Base-by-base conservation (phyloP, 2,888 invertebrate genomes). In the Diaperis boleti region DNA sequence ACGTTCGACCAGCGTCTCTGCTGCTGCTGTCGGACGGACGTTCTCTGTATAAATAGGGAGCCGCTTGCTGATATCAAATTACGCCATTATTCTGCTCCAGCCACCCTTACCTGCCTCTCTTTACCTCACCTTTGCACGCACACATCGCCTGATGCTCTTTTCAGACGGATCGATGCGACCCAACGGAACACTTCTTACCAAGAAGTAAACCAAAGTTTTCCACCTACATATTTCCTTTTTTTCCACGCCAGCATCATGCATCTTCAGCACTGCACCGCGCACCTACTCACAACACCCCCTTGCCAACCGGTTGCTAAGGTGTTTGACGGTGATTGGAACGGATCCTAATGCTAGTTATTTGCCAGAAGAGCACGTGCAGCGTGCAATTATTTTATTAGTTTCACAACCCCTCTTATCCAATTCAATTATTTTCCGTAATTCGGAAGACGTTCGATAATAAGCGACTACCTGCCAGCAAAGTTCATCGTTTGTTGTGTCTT, bases 41-140 rank as follows among this genome's bases (percentile, higher is more conserved):
- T 72, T 68, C 72, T 71, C 69, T 73, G 72, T 75, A 73, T 76
- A 76, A 76, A 78, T 75, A 75, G 77, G 76, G 77, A 76, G 77
- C 78, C 76, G 77, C 75, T 76, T 68, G 75, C 70, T 69, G 74
- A 75, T 78, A 78, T 78, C 78, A 71, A 74, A 77, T 78, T 78
- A 77, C 78, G 62, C 78, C 78, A 78, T 78, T 78, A 78, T 78
- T 76, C 76, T 74, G 73, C 73, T 72, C 68, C 74, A 73, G 71
- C 75, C 74, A 76, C 76, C 76, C 76, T 76, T 76, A 76, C 75
- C 75, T 75, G 73, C 71, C 74, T 74, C 66, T 62, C 62, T 62
- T 17, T 60, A 54, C 59, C 64, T 64, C 64, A 64, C 64, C 64
- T 64, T 64, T 64, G 54, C 61, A 61, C 61, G 31, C 54, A 55